Evolutionary conservation across 2,797 vertebrate species (phyloP).

Genomic region (Gadopsis marmoratus): DNA sequence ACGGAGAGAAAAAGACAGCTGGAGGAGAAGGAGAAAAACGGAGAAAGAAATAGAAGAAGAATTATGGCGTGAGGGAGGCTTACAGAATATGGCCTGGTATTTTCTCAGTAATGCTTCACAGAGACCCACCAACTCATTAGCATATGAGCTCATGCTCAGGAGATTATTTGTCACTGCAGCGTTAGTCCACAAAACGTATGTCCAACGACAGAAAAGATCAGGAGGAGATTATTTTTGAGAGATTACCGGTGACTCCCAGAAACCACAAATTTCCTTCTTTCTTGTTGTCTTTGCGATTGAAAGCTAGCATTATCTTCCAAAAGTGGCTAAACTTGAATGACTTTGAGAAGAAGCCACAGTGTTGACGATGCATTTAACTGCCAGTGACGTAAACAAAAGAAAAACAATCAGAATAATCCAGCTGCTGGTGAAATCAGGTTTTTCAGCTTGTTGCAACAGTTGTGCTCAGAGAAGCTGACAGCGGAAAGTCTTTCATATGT

Average conservation of each 20-base stretch:
- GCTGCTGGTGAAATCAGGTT: not conserved
- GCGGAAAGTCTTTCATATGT: conserved; percentile 45
- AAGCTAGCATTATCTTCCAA: not conserved
- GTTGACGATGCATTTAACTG: not conserved
- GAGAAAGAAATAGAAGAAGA: not conserved
- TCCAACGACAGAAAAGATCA: not conserved
- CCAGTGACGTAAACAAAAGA: not conserved
- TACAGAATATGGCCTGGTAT: conserved; percentile 12
- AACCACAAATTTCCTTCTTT: not conserved
- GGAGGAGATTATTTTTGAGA: not conserved
- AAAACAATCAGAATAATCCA: conserved; percentile 15
- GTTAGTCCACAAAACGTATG: not conserved
- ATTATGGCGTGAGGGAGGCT: not conserved
- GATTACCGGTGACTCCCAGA: not conserved
- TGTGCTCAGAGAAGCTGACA: conserved; percentile 12
- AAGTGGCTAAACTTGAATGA: conserved; percentile 8
- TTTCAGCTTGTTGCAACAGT: conserved; percentile 10
- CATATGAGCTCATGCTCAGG: not conserved
- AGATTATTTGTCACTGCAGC: conserved; percentile 1
- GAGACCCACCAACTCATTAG: conserved; percentile 9
- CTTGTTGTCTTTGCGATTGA: not conserved
- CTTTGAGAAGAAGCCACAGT: not conserved
- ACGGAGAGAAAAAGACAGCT: not conserved
- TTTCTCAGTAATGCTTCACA: conserved; percentile 32
- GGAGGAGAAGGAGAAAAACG: not conserved